phyloP scores from a whole-genome alignment of 2,888 invertebrate genomes.

The Dolichomitus sp. region DNA sequence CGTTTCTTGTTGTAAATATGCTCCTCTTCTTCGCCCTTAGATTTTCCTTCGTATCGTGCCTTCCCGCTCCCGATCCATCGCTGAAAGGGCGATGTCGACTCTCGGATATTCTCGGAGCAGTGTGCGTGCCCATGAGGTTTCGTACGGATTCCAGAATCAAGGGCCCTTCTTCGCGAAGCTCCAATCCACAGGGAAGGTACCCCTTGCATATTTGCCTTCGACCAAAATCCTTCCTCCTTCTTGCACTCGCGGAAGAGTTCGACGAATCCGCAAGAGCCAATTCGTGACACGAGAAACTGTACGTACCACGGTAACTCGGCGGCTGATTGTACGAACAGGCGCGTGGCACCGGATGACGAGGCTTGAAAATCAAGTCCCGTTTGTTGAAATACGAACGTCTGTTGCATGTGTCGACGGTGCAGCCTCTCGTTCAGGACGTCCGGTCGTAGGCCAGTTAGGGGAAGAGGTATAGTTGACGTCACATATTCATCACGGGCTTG shows the following conservation, averaged over 20 bases:
- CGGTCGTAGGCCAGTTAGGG: background rate
- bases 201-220: conserved; percentile 21
- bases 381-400: conserved; percentile 36
- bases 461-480: background rate
- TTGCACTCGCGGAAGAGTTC: conserved; percentile 42
- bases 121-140: conserved; percentile 72
- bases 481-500: background rate
- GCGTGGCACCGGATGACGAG: conserved; percentile 40
- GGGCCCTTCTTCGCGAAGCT: conserved; percentile 72
- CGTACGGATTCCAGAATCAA: conserved; percentile 83
- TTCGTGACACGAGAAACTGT: conserved; percentile 47
- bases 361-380: conserved; percentile 60
- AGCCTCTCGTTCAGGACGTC: background rate
- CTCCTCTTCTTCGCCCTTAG: conserved; percentile 28
- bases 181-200: background rate
- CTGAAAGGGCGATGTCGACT: conserved; percentile 53
- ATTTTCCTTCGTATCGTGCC: conserved; percentile 38
- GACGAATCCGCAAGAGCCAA: conserved; percentile 59
- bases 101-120: background rate
- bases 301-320: conserved; percentile 58
- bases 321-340: conserved; percentile 55
- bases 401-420: background rate
- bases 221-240: conserved; percentile 25
- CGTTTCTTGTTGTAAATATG: conserved; percentile 52
- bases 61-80: conserved; percentile 52